Percentiles rank a stretch among this genome's conserved stretches.
These are phyloP conservation scores for Typhlichthys subterraneus DNA, from an alignment of 2,797 vertebrate species.

Conservation along the genomic window DNA sequence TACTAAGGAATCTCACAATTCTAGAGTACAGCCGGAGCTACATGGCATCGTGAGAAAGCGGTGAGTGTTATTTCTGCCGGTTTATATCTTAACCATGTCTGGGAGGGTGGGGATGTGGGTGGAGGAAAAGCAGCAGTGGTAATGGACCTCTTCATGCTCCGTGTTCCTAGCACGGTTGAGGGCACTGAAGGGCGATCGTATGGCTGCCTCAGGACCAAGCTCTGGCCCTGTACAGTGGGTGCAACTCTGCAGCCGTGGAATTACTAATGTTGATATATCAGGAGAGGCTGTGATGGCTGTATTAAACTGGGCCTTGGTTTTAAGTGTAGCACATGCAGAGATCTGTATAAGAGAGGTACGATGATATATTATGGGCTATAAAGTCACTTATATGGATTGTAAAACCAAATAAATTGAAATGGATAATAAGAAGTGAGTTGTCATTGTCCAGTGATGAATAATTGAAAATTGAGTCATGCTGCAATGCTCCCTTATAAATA, in stretches of 20 bases:
- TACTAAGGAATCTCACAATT: conserved; percentile 43
- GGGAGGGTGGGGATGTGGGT: conserved; percentile 15
- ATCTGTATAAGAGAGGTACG: background rate
- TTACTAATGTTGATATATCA: conserved; percentile 61
- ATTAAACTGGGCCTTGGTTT: conserved; percentile 20
- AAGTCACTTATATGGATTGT: background rate
- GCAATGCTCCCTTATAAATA: background rate
- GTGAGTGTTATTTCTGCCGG: conserved; percentile 34
- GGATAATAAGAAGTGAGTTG: background rate
- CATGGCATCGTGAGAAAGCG: conserved; percentile 2
- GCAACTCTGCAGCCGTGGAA: conserved; percentile 48
- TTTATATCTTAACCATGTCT: conserved; percentile 28
- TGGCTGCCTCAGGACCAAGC: conserved; percentile 66
- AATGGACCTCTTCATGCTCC: conserved; percentile 74
- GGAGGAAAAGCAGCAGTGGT: conserved; percentile 41
- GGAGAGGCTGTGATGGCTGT: conserved; percentile 34
- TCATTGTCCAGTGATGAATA: conserved; percentile 1
- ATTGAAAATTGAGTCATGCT: background rate
- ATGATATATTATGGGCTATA: conserved; percentile 3
- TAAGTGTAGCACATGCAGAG: background rate
- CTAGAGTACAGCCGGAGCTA: conserved; percentile 10
- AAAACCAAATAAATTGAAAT: conserved; percentile 1
- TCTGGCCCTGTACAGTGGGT: conserved; percentile 58
- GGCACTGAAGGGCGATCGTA: conserved; percentile 75
- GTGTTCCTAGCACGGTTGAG: conserved; percentile 64